Evolutionary conservation across 2,113 vertebrate species (phyloP).

Genomic region (Proterorhinus semilunaris): DNA sequence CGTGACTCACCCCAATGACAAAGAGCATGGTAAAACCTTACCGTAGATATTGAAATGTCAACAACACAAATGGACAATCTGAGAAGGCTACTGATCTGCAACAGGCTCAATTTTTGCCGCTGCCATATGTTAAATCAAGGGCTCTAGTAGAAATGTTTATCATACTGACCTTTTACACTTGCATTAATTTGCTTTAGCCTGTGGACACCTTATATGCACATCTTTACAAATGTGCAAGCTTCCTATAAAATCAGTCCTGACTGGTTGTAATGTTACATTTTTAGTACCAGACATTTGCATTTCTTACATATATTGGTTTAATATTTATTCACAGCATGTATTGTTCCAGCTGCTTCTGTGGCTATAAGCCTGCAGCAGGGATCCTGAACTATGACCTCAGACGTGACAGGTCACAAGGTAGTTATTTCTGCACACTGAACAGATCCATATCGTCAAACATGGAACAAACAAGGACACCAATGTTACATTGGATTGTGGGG

Average conservation of each 20-base stretch:
- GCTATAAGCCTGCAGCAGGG: constrained; percentile 35
- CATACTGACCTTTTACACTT: too few relatives aligned
- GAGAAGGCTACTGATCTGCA: too few relatives aligned
- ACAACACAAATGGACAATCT: too few relatives aligned
- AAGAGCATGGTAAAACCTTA: constrained; percentile 35
- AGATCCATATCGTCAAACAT: neutral
- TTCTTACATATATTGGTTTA: constrained; percentile 20
- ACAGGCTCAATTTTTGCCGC: too few relatives aligned
- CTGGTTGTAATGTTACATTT: neutral
- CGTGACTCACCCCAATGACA: constrained; percentile 23
- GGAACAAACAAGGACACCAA: neutral
- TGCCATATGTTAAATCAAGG: too few relatives aligned
- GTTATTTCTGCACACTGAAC: constrained; percentile 45
- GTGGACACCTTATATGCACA: too few relatives aligned
- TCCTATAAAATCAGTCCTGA: neutral
- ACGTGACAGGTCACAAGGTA: constrained; percentile 40
- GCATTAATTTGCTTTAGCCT: too few relatives aligned
- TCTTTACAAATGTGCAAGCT: neutral
- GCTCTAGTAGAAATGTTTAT: too few relatives aligned
- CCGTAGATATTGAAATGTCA: neutral
- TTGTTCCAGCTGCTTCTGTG: constrained; percentile 52
- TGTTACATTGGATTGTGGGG: neutral
- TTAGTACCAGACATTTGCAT: neutral
- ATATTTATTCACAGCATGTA: constrained; percentile 30
- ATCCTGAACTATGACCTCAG: constrained; percentile 47